These are phyloP conservation scores for Glaucidium brasilianum DNA, from an alignment of 2,113 vertebrate genomes.

Conservation along the genomic window DNA sequence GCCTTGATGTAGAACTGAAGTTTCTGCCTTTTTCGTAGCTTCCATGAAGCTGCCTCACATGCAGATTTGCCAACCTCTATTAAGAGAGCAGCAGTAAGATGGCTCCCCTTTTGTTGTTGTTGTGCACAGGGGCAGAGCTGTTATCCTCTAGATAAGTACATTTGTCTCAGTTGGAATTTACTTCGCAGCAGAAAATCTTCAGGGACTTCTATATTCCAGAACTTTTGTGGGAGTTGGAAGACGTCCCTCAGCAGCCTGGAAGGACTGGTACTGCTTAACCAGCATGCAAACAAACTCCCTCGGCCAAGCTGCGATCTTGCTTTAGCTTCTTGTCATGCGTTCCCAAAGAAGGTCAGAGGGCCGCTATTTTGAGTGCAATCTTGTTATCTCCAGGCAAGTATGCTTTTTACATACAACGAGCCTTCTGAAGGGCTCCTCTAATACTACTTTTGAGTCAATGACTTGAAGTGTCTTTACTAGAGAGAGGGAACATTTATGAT, in stretches of 20 bases:
- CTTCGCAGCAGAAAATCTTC: neutral
- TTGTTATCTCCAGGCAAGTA: neutral
- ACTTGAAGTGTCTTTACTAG: neutral
- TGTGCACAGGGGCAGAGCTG: neutral
- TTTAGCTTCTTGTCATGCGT: neutral
- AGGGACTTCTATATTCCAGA: neutral
- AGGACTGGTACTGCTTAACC: neutral
- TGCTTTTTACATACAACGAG: neutral
- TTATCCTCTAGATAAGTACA: rapidly evolving
- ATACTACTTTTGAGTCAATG: rapidly evolving
- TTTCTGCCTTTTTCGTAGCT: neutral
- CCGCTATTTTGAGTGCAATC: neutral
- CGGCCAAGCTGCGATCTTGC: neutral
- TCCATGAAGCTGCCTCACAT: rapidly evolving
- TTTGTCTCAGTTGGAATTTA: neutral
- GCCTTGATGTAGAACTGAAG: neutral
- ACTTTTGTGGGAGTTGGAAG: neutral
- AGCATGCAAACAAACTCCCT: neutral
- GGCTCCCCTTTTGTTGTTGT: neutral
- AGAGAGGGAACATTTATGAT: rapidly evolving
- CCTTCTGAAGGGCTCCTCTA: neutral
- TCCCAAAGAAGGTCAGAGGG: slow-evolving; percentile 1
- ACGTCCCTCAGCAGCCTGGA: neutral
- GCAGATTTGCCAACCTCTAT: neutral
- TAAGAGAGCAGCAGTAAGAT: neutral